A percentile compares a stretch with the other conserved stretches of the same genome.
Conservation (phyloP, 1,140 invertebrate genomes). For the Gryon sp. region DNA sequence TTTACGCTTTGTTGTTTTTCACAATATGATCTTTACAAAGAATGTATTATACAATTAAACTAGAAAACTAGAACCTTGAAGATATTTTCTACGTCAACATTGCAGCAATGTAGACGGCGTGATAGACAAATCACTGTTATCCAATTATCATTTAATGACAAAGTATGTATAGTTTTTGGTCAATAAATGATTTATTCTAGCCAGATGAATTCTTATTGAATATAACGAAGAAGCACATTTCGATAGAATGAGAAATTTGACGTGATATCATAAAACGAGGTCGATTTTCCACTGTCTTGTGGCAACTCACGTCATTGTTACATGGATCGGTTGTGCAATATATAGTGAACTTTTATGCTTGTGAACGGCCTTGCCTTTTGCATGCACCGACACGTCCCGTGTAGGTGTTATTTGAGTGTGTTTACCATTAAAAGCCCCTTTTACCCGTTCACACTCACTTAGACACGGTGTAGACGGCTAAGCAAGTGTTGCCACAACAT, state of each 20-base stretch:
- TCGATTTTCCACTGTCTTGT: slow-evolving; percentile 52
- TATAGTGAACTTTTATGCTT: slow-evolving; percentile 61
- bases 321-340: slow-evolving; percentile 56
- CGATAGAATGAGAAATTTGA: slow-evolving; percentile 35
- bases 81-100: background rate
- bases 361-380: slow-evolving; percentile 63
- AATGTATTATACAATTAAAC: slow-evolving; percentile 18
- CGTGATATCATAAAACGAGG: slow-evolving; percentile 51
- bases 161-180: too few species aligned
- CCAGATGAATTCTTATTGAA: background rate
- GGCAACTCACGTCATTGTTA: slow-evolving; percentile 58
- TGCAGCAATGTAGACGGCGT: background rate
- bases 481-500: slow-evolving; percentile 56
- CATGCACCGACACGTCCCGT: slow-evolving; percentile 47
- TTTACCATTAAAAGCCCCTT: slow-evolving; percentile 58
- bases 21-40: background rate
- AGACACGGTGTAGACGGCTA: slow-evolving; percentile 48
- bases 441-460: slow-evolving; percentile 62
- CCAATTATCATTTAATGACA: too few species aligned
- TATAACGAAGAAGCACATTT: background rate
- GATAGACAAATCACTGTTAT: too few species aligned
- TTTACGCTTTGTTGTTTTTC: slow-evolving; percentile 20
- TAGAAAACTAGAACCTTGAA: slow-evolving; percentile 8
- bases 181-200: too few species aligned
- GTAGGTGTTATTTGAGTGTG: slow-evolving; percentile 49